These are phyloP conservation scores for Elachura formosa DNA, from an alignment of 2,113 vertebrate species.

Conservation along the genomic window DNA sequence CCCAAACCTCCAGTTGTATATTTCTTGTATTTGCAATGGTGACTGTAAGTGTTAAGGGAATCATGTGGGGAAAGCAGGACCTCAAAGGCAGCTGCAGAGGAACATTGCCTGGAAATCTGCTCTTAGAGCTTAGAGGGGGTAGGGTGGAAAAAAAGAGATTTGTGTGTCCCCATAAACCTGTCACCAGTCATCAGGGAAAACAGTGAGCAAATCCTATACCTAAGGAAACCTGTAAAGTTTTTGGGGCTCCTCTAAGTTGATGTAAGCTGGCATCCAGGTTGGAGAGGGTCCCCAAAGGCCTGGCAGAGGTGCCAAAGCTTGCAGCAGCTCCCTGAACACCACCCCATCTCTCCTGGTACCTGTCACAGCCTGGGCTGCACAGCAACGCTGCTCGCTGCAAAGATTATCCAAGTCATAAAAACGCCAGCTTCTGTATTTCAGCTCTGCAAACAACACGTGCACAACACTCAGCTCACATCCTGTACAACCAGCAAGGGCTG, in stretches of 20 bases:
- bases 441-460: not conserved
- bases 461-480: not conserved
- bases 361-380: not conserved
- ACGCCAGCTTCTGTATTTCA: slow-evolving; percentile 30
- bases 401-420: slow-evolving; percentile 53
- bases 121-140: not conserved
- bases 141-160: not conserved
- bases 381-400: not conserved
- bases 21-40: not conserved
- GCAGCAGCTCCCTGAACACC: not conserved
- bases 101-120: not conserved
- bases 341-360: not conserved
- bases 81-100: not conserved
- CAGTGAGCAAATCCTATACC: not conserved
- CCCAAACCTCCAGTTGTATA: not conserved
- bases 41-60: not conserved
- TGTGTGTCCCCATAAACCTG: not conserved
- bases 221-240: not conserved
- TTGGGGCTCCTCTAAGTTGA: not conserved
- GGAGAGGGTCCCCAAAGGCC: not conserved
- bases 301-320: not conserved
- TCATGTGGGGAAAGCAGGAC: not conserved
- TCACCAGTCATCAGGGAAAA: not conserved
- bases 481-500: not conserved
- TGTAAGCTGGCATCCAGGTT: not conserved